Base-by-base conservation (phyloP, 2,113 vertebrate species). In the Indicator indicator region DNA sequence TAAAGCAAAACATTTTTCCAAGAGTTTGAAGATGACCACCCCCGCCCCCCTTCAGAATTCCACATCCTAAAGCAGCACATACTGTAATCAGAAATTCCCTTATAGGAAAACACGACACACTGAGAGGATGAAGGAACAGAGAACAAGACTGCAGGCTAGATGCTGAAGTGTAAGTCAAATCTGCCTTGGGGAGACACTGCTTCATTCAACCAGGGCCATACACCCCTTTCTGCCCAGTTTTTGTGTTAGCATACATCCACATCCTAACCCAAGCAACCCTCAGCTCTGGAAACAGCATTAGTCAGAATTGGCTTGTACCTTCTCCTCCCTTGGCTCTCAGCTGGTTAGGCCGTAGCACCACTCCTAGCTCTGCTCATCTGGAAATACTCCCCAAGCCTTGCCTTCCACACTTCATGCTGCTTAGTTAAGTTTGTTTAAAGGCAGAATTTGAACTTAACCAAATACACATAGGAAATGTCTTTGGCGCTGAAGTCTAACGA, bases 231-330 rank as follows among this genome's bases (percentile, higher is more conserved):
- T 86, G 38, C 42, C n/a, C 40, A n/a, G 28, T 23, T 89, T 78
- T 83, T 68, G 64, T 27, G 68, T 78, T 56, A 77, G 71, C 62
- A 50, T 2, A 26, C 21, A 65, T 28, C 54, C 50, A 79, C 2
- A 1, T 16, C 59, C 44, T 63, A 40, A 65, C 87, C 58, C 28
- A 75, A 78, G 58, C 36, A 60, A 78, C 2, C 0, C 9, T 32
- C 48, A 17, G 15, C 33, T 64, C 16, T 78, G 44, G 58, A 60
- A 90, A 67, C 19, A 9, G 38, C 1, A 0, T 75, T 54, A 87
- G n/a, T 68, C 55, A 40, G 63, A 74, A 30, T 38, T 12, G 12
- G 12, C 7, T 50, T 24, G 5, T 0, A 0, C 36, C 48, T 78
- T 38, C 32, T 38, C 58, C 33, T n/a, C 21, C 23, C 56, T 12